These are phyloP conservation scores for Nycticebus coucang DNA, from an alignment of 2,113 vertebrate genomes.

Conservation along the genomic window DNA sequence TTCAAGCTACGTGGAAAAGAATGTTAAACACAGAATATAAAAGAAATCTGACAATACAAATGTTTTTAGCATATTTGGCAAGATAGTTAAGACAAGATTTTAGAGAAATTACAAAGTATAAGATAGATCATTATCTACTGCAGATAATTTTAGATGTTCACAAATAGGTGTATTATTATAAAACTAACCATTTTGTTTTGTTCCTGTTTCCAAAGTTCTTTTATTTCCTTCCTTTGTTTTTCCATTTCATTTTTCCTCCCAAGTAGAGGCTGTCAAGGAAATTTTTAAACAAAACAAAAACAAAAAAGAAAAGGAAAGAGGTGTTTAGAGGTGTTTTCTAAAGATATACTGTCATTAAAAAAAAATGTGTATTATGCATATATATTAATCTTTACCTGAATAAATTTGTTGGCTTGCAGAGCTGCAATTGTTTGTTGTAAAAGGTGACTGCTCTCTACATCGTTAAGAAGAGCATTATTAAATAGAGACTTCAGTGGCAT, in stretches of 20 bases:
- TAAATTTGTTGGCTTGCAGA: constrained; percentile 96
- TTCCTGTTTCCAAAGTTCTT: constrained; percentile 98
- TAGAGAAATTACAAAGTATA: constrained; percentile 17
- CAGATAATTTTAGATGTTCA: background rate
- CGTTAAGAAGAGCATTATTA: constrained; percentile 92
- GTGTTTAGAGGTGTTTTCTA: constrained; percentile 9
- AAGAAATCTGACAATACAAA: background rate
- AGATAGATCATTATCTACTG: background rate
- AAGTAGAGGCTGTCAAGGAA: constrained; percentile 90
- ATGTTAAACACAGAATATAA: constrained; percentile 37
- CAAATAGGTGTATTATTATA: background rate
- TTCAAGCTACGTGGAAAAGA: constrained; percentile 90
- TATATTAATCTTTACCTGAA: constrained; percentile 89
- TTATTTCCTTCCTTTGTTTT: constrained; percentile 96
- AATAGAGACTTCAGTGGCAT: constrained; percentile 97
- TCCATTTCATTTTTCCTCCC: constrained; percentile 96
- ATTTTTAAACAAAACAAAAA: constrained; percentile 57
- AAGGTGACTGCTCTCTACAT: constrained; percentile 92
- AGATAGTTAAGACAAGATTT: background rate
- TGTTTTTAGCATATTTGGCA: constrained; percentile 4
- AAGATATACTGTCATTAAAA: background rate
- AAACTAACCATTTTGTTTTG: constrained; percentile 96
- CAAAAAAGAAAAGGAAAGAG: constrained; percentile 67
- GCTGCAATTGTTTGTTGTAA: constrained; percentile 92
- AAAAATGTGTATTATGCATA: background rate